phyloP scores from a whole-genome alignment of 2,797 vertebrate genomes.

The Enteromius mattozi region DNA sequence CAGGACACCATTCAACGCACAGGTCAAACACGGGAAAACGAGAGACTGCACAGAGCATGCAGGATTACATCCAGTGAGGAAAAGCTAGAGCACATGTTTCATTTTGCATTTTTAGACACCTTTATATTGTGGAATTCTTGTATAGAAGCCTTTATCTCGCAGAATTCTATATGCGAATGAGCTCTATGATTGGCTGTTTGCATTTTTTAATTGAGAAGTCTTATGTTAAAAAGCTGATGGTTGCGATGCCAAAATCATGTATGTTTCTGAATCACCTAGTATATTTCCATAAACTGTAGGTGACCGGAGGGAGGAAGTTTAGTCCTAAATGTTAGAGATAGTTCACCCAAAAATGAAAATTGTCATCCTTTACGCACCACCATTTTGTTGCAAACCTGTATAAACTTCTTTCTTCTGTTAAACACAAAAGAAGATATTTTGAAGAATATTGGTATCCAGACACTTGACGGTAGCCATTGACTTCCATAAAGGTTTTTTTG shows the following conservation, averaged over 20 bases:
- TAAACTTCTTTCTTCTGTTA: not conserved
- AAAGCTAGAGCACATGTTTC: not conserved
- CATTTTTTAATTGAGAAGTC: too few species aligned
- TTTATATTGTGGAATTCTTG: not conserved
- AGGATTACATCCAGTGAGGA: constrained; percentile 14
- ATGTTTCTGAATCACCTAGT: not conserved
- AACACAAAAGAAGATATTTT: not conserved
- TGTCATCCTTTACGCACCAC: not conserved
- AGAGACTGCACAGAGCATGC: constrained; percentile 25
- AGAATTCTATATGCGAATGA: not conserved
- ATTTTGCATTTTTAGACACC: not conserved
- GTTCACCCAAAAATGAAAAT: not conserved
- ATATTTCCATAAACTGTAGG: not conserved
- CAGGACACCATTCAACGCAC: constrained; percentile 36
- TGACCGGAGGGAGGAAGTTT: not conserved
- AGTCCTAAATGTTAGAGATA: not conserved
- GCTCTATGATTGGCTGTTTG: not conserved
- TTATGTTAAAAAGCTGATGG: not conserved
- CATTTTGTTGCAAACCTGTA: not conserved
- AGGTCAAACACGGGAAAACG: constrained; percentile 41
- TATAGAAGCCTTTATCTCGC: not conserved
- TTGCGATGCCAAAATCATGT: not conserved
- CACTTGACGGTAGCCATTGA: not conserved
- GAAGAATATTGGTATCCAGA: not conserved
- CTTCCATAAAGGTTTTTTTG: not conserved